Base-by-base conservation (phyloP, 2,797 vertebrate species). In the Cryptoblepharus egeriae region DNA sequence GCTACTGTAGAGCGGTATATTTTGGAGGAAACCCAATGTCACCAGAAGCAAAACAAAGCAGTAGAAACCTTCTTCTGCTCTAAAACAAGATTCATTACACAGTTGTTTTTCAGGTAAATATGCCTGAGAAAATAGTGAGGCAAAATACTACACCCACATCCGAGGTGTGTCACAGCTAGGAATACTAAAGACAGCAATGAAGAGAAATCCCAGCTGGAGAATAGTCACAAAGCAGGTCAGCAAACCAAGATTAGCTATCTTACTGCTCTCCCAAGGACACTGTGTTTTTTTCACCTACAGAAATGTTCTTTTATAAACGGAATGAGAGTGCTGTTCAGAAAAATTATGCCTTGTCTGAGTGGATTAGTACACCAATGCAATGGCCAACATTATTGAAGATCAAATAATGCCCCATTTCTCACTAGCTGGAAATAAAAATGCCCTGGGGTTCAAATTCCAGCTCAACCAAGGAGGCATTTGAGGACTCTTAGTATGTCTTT, bases 311-410 rank as follows among this genome's bases (percentile, higher is more conserved):
- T 69, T 69, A 39, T 57, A 69, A 28, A 69, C 45, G 49, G 52
- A 78, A 20, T 32, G 58, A 58, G 52, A 0, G 28, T 83, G 24
- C 24, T 42, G 24, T 72, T 68, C 52, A 74, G 39, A 78, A 79
- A 45, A 52, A 28, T 32, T 85, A 58, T 18, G 5, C 42, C 3
- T 30, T 26, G 2, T 88, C 30, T 72, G 37, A 82, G 24, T 10
- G 70, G 57, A 74, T 16, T 72, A 49, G 18, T 18, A 87, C 79
- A 84, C 83, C 68, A 73, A 88, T 69, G 61, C 58, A 89, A 69
- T 4, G 52, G 39, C n/a, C 58, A 52, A 2, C 60, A 55, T 0
- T 35, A 1, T 11, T 32, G 75, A 72, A 57, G 0, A 8, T 30
- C 79, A 55, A 35, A 84, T 61, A 72, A 75, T 35, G 63, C 30